Percentiles rank a stretch among this genome's conserved stretches.
Evolutionary conservation across 2,113 vertebrate species (phyloP).

Genomic region (Tinamus guttatus): DNA sequence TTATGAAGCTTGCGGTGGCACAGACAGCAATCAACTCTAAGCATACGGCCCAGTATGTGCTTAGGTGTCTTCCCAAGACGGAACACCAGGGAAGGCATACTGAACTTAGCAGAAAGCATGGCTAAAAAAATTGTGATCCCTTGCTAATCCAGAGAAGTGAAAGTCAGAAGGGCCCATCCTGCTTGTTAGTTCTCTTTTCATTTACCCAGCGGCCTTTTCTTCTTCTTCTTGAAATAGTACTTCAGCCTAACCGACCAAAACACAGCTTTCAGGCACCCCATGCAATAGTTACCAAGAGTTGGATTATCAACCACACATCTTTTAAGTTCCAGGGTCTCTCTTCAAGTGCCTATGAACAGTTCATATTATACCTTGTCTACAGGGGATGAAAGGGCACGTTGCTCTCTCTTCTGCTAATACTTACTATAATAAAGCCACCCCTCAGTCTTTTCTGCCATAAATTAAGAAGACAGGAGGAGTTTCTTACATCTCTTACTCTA

Average conservation of each 20-base stretch:
- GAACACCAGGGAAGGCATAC: not conserved
- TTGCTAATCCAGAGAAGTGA: not conserved
- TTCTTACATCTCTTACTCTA: not conserved
- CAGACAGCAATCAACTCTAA: not conserved
- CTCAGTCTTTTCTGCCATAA: not conserved
- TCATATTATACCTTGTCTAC: not conserved
- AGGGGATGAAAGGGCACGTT: not conserved
- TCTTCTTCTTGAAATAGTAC: not conserved
- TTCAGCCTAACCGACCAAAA: not conserved
- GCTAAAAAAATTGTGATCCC: not conserved
- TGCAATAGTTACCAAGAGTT: not conserved
- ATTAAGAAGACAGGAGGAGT: not conserved
- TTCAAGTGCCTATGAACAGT: not conserved
- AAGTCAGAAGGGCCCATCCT: not conserved
- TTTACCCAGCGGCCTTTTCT: not conserved
- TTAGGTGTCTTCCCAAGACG: not conserved
- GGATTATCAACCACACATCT: not conserved
- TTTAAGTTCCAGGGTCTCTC: not conserved
- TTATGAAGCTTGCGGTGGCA: accelerated
- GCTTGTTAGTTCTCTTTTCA: not conserved
- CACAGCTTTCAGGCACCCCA: not conserved
- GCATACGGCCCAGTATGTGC: not conserved
- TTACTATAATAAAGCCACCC: not conserved
- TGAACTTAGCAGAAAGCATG: not conserved
- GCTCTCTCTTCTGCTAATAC: not conserved